Conservation (phyloP, 2,888 invertebrate species). For the Trichogramma evanescens region DNA sequence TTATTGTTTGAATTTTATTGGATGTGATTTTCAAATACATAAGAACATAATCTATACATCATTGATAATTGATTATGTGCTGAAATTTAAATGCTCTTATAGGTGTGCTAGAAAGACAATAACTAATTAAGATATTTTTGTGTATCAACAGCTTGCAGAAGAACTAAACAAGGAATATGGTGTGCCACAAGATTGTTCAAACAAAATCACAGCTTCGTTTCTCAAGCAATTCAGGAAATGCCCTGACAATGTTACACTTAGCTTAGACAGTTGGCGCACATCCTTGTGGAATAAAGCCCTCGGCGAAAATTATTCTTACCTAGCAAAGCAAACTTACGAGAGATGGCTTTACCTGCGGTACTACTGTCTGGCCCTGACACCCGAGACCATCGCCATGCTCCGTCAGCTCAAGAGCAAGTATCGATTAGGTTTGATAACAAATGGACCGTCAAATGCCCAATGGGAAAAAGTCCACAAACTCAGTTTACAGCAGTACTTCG, state of each 20-base stretch:
- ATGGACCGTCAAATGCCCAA: constrained; percentile 78
- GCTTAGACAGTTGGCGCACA: constrained; percentile 70
- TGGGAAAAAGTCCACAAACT: constrained; percentile 80
- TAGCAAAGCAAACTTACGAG: constrained; percentile 65
- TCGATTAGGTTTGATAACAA: constrained; percentile 74
- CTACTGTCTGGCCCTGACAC: constrained; percentile 63
- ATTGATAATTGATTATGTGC: constrained; percentile 14
- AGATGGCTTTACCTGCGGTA: constrained; percentile 77
- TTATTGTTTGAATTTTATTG: constrained; percentile 8
- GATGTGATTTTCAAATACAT: constrained; percentile 4
- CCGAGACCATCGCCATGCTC: constrained; percentile 64
- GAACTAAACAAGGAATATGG: constrained; percentile 61
- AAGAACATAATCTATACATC: not conserved
- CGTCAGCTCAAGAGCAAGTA: constrained; percentile 66
- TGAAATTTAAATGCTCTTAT: constrained; percentile 13
- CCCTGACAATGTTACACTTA: constrained; percentile 69
- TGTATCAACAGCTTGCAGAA: constrained; percentile 49
- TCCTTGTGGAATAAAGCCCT: constrained; percentile 72
- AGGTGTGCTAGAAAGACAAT: constrained; percentile 3
- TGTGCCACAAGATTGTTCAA: constrained; percentile 59
- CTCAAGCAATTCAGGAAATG: constrained; percentile 71
- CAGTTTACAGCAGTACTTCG: constrained; percentile 65
- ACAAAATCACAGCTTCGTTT: constrained; percentile 61
- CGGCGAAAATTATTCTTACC: constrained; percentile 64
- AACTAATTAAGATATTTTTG: constrained; percentile 17